Evolutionary conservation across 2,113 vertebrate genomes (phyloP).

Genomic region (Rhea americana): DNA sequence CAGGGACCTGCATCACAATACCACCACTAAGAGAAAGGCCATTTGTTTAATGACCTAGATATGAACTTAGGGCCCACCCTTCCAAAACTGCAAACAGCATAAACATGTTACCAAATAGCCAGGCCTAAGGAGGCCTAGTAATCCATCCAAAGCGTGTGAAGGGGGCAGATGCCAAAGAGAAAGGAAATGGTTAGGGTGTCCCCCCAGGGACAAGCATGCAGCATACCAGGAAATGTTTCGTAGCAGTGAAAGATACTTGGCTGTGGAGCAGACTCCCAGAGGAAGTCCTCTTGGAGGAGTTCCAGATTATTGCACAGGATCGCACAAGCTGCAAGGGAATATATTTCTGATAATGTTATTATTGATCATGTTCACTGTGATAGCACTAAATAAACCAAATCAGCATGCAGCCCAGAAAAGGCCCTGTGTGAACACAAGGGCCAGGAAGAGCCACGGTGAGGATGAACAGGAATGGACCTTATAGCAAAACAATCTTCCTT

Average conservation of each 20-base stretch:
- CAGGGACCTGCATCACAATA: not conserved
- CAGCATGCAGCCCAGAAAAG: not conserved
- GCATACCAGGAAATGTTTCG: not conserved
- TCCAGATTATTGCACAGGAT: not conserved
- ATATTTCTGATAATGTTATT: accelerated
- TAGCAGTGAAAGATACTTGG: not conserved
- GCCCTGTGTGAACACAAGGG: not conserved
- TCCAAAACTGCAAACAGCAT: not conserved
- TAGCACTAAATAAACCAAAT: not conserved
- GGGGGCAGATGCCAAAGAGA: accelerated
- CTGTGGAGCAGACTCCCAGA: not conserved
- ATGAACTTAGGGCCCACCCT: not conserved
- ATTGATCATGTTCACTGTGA: not conserved
- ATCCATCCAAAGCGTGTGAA: not conserved
- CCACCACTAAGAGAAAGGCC: not conserved
- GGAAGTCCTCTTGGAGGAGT: slow-evolving; percentile 38
- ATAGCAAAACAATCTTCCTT: not conserved
- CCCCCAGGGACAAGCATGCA: not conserved
- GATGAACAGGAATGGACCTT: not conserved
- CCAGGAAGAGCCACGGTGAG: not conserved
- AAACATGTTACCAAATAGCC: not conserved
- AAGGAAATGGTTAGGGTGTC: slow-evolving; percentile 5
- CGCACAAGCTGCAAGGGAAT: not conserved
- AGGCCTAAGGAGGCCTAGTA: not conserved
- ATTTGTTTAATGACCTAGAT: not conserved